Evolutionary conservation across 2,888 invertebrate genomes (phyloP).

Genomic region (Agonopterix arenella): DNA sequence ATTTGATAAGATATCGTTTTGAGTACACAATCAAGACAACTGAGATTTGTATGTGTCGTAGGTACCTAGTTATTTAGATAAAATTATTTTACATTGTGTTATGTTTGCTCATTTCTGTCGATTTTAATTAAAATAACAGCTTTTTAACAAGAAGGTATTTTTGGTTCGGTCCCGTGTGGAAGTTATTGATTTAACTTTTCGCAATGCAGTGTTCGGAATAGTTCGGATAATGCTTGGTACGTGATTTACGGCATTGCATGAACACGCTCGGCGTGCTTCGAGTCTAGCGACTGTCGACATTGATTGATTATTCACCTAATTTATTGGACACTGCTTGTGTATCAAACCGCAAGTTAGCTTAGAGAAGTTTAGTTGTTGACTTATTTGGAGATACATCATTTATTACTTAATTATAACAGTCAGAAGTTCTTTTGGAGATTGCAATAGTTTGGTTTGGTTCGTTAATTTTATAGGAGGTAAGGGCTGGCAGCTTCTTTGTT

Average conservation of each 20-base stretch:
- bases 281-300: not conserved
- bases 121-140: not conserved
- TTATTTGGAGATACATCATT: too few relatives aligned
- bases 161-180: not conserved
- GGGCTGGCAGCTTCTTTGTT: too few relatives aligned
- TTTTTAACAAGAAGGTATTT: not conserved
- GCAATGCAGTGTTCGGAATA: slow-evolving; percentile 3
- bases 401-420: too few relatives aligned
- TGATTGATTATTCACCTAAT: slow-evolving; percentile 32
- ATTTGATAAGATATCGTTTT: slow-evolving; percentile 65
- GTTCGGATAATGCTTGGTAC: not conserved
- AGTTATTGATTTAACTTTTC: slow-evolving; percentile 6
- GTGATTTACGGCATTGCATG: slow-evolving; percentile 11
- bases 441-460: too few relatives aligned
- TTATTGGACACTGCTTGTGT: slow-evolving; percentile 17
- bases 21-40: slow-evolving; percentile 53
- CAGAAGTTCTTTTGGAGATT: too few relatives aligned
- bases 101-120: not conserved
- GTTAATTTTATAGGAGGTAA: too few relatives aligned
- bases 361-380: too few relatives aligned
- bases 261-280: slow-evolving; percentile 1
- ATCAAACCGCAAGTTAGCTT: too few relatives aligned
- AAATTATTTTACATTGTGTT: slow-evolving; percentile 1
- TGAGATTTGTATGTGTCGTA: slow-evolving; percentile 66
- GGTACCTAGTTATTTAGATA: slow-evolving; percentile 19